Conservation (phyloP, 2,797 vertebrate species). For the Hozukius guyotensis region DNA sequence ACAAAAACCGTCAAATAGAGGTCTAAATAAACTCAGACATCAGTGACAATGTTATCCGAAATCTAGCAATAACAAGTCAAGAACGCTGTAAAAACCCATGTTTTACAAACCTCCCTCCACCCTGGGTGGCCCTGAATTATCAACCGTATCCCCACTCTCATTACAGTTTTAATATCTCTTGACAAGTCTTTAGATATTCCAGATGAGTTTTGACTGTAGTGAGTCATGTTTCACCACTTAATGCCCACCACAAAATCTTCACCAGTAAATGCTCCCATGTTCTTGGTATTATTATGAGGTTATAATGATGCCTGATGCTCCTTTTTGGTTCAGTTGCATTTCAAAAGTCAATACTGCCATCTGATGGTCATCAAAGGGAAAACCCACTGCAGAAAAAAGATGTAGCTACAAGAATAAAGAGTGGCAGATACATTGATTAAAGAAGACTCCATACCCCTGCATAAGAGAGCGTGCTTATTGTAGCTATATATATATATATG, state of each 20-base stretch:
- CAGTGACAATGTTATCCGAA: neutral
- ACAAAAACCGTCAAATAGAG: neutral
- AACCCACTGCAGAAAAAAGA: constrained; percentile 4
- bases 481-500: neutral
- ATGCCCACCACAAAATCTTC: constrained; percentile 13
- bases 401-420: neutral
- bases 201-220: neutral
- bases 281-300: constrained; percentile 26
- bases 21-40: neutral
- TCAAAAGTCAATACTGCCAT: constrained; percentile 80
- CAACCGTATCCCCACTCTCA: neutral
- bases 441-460: neutral
- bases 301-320: constrained; percentile 19
- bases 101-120: neutral
- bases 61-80: neutral
- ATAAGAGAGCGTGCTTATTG: neutral
- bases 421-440: neutral
- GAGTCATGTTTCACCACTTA: constrained; percentile 13
- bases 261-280: constrained; percentile 22
- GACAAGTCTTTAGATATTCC: neutral
- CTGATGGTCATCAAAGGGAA: constrained; percentile 64
- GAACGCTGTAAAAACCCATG: neutral
- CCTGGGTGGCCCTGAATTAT: neutral
- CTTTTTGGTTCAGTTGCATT: constrained; percentile 8
- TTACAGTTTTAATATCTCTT: neutral